Evolutionary conservation across 2,888 invertebrate species (phyloP), one percentile per base, ranked within the genome.

Genomic region (Drosophila pegasa): DNA sequence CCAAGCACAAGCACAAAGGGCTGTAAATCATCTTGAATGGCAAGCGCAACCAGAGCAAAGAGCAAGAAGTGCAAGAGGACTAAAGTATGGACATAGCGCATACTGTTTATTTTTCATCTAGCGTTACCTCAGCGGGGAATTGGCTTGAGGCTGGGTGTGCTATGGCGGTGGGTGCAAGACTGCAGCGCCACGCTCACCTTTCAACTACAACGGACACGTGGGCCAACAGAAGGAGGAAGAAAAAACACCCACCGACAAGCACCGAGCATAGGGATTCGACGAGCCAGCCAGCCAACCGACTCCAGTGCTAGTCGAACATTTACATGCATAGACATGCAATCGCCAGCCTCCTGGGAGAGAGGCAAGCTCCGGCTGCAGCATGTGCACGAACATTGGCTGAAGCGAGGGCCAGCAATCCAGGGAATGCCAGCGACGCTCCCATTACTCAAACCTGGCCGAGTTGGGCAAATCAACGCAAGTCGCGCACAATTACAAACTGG

Each of bases 51-150:
- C 65, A 52, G 59, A 45, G 35, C 65, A 58, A 48, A 41, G 40
- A 20, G 25, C 22, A 43, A 10, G 54, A 33, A 54, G 62, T 16
- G 16, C 18, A 31, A n/a, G n/a, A 16, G 33, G n/a, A n/a, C 38
- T 52, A 55, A 50, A 27, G 25, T 54, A 63, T 72, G 70, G 71
- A 78, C 78, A 78, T 50, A 62, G 56, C 52, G 79, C 71, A 85
- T 79, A 79, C 77, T 88, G 84, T 85, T 85, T 85, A 88, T 88
- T 88, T 85, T 85, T 80, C 85, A 85, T 85, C 88, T 88, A 75
- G 66, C 58, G 63, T 31, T 75, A 48, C 38, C 38, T 41, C 29
- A 20, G 10, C 65, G 18, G 65, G 68, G 50, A 62, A 59, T 65
- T 41, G 58, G 43, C 18, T 54, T 55, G 25, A 20, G 63, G 22